These are phyloP conservation scores for Lagenorhynchus albirostris DNA, from an alignment of 2,113 vertebrate genomes.

Conservation along the genomic window DNA sequence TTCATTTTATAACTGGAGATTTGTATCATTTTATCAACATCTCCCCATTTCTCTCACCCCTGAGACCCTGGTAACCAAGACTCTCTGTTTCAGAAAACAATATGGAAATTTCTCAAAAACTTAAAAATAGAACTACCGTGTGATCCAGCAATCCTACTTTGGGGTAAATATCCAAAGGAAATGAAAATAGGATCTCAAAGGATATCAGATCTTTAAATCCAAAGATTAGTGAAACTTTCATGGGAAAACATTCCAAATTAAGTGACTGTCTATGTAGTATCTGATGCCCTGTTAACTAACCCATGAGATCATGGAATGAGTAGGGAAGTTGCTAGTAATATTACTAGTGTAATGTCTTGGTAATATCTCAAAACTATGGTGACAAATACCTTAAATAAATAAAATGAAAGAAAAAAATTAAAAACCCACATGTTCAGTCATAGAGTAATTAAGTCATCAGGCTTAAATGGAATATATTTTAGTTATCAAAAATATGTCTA, in stretches of 20 bases:
- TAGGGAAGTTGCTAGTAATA: neutral
- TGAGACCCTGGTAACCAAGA: neutral
- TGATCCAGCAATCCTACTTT: neutral
- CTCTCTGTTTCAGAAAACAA: neutral
- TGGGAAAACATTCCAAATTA: neutral
- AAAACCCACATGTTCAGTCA: neutral
- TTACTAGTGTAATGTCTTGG: neutral
- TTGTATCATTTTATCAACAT: neutral
- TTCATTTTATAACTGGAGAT: neutral
- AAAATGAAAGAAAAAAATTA: neutral
- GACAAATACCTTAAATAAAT: neutral
- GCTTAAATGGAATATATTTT: neutral
- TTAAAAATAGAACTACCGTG: neutral
- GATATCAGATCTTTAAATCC: neutral
- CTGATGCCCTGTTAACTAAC: neutral
- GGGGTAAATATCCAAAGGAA: neutral
- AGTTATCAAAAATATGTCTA: neutral
- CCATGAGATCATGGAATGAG: neutral
- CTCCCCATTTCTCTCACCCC: neutral
- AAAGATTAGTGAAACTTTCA: neutral
- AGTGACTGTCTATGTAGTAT: neutral
- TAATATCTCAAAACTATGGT: neutral
- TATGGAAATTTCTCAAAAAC: neutral
- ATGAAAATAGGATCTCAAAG: neutral
- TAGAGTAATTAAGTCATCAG: neutral